These are phyloP conservation scores for Antheraea pernyi DNA, from an alignment of 1,140 invertebrate genomes.

Conservation along the genomic window DNA sequence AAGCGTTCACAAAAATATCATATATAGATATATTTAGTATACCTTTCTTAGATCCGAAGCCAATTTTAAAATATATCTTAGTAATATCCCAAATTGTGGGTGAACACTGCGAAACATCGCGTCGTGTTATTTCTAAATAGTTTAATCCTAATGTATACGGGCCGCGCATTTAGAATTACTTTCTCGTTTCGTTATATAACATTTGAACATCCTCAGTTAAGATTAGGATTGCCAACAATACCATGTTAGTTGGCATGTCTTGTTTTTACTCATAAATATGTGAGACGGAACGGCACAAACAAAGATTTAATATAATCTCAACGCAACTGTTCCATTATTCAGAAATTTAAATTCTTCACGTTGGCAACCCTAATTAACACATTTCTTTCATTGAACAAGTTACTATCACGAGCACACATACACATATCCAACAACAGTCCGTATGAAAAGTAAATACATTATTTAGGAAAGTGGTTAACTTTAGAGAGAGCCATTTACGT, in stretches of 20 bases:
- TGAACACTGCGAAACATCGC: neutral
- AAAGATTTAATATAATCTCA: too few relatives aligned
- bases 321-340: neutral
- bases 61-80: neutral
- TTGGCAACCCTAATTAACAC: neutral
- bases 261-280: too few relatives aligned
- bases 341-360: neutral
- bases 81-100: neutral
- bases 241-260: too few relatives aligned
- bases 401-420: slow-evolving; percentile 4
- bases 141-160: neutral
- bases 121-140: neutral
- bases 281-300: too few relatives aligned
- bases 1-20: neutral
- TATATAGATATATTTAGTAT: neutral
- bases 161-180: neutral
- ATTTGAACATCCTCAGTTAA: neutral
- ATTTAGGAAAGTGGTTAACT: slow-evolving; percentile 26
- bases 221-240: neutral
- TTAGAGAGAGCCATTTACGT: slow-evolving; percentile 49
- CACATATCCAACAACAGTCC: neutral
- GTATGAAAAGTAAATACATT: slow-evolving; percentile 22
- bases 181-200: neutral
- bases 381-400: slow-evolving; percentile 1
- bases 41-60: neutral